Evolutionary conservation across 1,140 invertebrate species (phyloP).

Genomic region (Oryzaephilus surinamensis): DNA sequence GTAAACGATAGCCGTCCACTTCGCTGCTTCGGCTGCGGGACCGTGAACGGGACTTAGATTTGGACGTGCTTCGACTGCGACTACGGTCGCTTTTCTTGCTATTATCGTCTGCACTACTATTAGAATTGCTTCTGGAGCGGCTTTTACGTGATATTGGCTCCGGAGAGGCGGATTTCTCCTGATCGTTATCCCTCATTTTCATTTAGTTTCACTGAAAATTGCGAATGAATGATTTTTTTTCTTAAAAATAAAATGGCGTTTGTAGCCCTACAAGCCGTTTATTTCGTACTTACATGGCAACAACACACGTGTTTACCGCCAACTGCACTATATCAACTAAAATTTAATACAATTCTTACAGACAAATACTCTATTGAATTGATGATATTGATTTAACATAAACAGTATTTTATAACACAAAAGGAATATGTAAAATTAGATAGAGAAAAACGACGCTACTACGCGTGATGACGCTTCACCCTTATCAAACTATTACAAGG

Average conservation of each 20-base stretch:
- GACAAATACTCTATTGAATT: no score
- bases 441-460: no score
- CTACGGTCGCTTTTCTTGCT: constrained; percentile 29
- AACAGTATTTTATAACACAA: no score
- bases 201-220: constrained; percentile 2
- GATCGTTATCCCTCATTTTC: constrained; percentile 24
- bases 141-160: constrained; percentile 13
- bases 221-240: no score
- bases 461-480: no score
- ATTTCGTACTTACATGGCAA: no score
- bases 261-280: no score
- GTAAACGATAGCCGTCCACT: constrained; percentile 36
- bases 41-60: constrained; percentile 29
- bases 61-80: constrained; percentile 14
- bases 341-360: neutral
- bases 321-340: neutral
- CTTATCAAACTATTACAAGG: no score
- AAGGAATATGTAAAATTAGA: no score
- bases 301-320: neutral
- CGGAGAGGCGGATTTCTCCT: constrained; percentile 17
- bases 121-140: constrained; percentile 24
- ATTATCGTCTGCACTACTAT: constrained; percentile 17
- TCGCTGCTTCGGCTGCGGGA: constrained; percentile 33
- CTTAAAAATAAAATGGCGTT: no score
- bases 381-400: no score